phyloP scores from a whole-genome alignment of 1,140 invertebrate species.

The Drosophila nasuta region DNA sequence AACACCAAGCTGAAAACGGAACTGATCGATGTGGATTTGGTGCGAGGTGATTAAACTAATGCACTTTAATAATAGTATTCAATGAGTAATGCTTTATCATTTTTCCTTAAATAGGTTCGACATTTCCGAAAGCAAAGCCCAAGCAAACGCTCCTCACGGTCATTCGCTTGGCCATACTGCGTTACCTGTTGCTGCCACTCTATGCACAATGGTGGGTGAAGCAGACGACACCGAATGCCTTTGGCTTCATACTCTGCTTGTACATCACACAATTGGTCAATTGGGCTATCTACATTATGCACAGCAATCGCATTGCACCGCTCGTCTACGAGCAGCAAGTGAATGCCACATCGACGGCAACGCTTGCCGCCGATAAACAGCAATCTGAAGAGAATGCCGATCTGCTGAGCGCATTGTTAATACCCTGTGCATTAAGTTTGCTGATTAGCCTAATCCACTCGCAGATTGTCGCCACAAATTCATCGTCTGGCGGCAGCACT shows the following conservation, averaged over 20 bases:
- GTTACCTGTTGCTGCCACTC: conserved; percentile 93
- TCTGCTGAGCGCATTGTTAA: conserved; percentile 86
- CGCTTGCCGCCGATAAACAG: conserved; percentile 39
- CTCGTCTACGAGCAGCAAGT: conserved; percentile 40
- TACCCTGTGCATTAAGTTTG: conserved; percentile 92
- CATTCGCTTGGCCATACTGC: conserved; percentile 90
- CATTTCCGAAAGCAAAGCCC: conserved; percentile 96
- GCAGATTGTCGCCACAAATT: conserved; percentile 93
- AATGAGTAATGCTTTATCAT: not conserved
- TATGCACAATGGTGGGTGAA: conserved; percentile 95
- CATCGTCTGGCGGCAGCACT: conserved; percentile 78
- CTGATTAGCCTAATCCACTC: conserved; percentile 94
- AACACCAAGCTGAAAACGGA: conserved; percentile 95
- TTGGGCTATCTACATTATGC: conserved; percentile 87
- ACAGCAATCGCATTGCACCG: conserved; percentile 81
- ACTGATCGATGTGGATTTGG: conserved; percentile 97
- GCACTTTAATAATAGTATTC: not conserved
- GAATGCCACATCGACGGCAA: conserved; percentile 21
- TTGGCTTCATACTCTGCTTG: conserved; percentile 89
- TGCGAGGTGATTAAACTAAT: conserved; percentile 88
- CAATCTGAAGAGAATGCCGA: conserved; percentile 65
- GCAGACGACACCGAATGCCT: conserved; percentile 92
- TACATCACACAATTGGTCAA: conserved; percentile 92
- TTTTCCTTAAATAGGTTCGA: conserved; percentile 89
- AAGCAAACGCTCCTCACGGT: conserved; percentile 94